Base-by-base conservation (phyloP, 1,140 invertebrate species). In the Formica exsecta region DNA sequence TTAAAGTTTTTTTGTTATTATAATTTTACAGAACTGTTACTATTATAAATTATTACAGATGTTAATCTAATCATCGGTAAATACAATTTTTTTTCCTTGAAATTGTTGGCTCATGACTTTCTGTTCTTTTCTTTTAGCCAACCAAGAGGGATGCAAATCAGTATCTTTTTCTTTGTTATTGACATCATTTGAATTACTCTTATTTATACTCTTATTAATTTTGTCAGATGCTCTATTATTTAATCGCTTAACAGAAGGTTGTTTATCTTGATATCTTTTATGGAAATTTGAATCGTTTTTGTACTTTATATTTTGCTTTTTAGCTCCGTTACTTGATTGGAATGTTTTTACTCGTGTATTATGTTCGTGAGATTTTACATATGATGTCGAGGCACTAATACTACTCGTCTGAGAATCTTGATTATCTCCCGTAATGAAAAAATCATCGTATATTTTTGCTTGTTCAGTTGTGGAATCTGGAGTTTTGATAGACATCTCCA, bases 131-230 rank as follows among this genome's bases (percentile, higher is more conserved):
- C 88, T 95, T 48, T 92, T 93, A 13, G 95, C 95, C 74, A 90
- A 91, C 95, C 95, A 95, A 6, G 95, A 95, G 25, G 95, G 95
- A 95, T 95, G 95, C n/a, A 95, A 77, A 81, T 90, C 74, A 57
- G 90, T 74, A 48, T 88, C 68, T 22, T 71, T 62, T 11, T 86
- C 74, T 7, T 57, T 57, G n/a, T 38, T 71, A 13, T 32, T 48
- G 13, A 25, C 8, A 16, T 16, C 13, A 38, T 13, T 71, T 48
- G 25, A 19, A 25, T 86, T 86, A 51, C 13, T 77, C 7, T 66
- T 73, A 1, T 66, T 84, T 68, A 8, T 19, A 3, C 0, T 41
- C 8, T 44, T 62, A 2, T 65, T 29, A 48, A 25, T 76, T 8
- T n/a, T 64, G 0, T 66, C 36, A 19, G 13, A 5, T 16, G 13